Percentiles rank a stretch among this genome's conserved stretches.
These are phyloP conservation scores for Cephalopterus ornatus DNA, from an alignment of 2,113 vertebrate genomes.

Conservation along the genomic window DNA sequence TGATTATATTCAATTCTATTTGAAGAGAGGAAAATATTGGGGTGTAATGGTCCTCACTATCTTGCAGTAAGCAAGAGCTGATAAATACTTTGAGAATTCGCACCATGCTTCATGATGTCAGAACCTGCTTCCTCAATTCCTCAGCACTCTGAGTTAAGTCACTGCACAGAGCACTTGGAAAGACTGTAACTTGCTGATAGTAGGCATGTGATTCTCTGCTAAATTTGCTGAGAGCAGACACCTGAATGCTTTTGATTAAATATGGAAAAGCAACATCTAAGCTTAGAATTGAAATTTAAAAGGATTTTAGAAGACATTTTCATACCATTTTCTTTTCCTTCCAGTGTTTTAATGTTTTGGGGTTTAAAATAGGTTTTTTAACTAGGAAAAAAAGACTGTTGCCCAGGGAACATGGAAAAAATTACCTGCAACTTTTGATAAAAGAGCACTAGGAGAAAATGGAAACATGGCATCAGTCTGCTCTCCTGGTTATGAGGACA, in stretches of 20 bases:
- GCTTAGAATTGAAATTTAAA: slow-evolving; percentile 6
- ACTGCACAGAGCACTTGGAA: neutral
- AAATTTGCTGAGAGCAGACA: neutral
- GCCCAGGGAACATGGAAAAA: neutral
- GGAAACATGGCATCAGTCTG: neutral
- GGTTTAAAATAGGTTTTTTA: neutral
- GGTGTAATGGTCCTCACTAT: neutral
- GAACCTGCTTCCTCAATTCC: neutral
- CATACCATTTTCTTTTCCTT: neutral
- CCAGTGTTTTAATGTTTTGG: neutral
- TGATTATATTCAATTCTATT: neutral
- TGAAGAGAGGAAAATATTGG: neutral
- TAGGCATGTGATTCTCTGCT: neutral
- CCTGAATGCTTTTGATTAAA: slow-evolving; percentile 50
- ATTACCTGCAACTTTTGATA: neutral
- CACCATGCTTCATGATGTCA: neutral
- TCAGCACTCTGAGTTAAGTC: neutral
- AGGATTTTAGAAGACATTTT: neutral
- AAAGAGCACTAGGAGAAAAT: neutral
- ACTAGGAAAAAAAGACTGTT: neutral
- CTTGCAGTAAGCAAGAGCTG: neutral
- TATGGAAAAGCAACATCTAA: slow-evolving; percentile 39
- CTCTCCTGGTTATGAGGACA: neutral
- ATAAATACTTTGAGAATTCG: neutral
- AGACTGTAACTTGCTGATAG: slow-evolving; percentile 5